Conservation (phyloP, 2,113 vertebrate genomes). For the human region GRCh38 chr4:97353001-97353500, state of each 20-base stretch:
- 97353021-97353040: background rate
- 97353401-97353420: background rate
- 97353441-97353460: background rate
- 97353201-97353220: background rate
- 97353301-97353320: background rate
- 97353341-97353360: background rate
- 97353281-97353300: background rate
- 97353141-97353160: too few species aligned
- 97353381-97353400: background rate
- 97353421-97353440: background rate
- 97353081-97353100: background rate
- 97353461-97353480: background rate
- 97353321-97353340: background rate
- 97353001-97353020: background rate
- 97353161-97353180: background rate
- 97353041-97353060: background rate
- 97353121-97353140: too few species aligned
- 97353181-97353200: background rate
- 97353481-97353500: background rate
- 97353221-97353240: background rate
- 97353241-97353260: background rate
- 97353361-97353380: background rate
- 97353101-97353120: background rate
- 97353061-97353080: background rate
- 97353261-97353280: background rate